Evolutionary conservation across 2,797 vertebrate species (phyloP), one percentile per base, ranked within the genome.

Genomic region (Lophotriccus pileatus): DNA sequence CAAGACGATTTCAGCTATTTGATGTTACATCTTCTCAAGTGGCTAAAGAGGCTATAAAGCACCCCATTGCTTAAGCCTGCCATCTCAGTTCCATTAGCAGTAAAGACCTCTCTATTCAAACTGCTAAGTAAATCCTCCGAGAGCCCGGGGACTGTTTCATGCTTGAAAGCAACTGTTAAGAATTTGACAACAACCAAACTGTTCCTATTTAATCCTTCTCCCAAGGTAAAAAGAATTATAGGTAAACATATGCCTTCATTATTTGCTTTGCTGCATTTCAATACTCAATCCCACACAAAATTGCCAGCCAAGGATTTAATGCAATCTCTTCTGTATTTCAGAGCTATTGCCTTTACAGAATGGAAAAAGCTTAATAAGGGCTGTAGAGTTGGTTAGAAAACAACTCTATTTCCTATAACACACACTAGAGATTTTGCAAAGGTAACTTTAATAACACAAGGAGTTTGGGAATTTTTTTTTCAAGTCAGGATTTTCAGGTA

Each of bases 191-290:
- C 98, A 98, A 98, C 98, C 98, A 98, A 98, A 98, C 98, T 97
- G 98, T 98, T 98, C 98, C 98, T 97, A 98, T 98, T 98, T 98
- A 99, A 99, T 98, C 98, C 98, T 98, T 98, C 97, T 98, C 98
- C 98, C 98, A 98, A 98, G 98, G 98, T 98, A 98, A 98, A 98
- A 98, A 98, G 98, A 98, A 98, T 98, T 98, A 98, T 98, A 98
- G 98, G 98, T 98, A 98, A 98, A 99, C 98, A 98, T 98, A 98
- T 98, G 98, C 98, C 98, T 98, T 98, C 98, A 98, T 98, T 98
- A 98, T 98, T 98, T 98, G 98, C 98, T 98, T 98, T 98, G 98
- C 98, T 98, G 98, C 98, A 97, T 98, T 98, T 98, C 98, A 98
- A 98, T 98, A 98, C 98, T 97, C 97, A 98, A 96, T 97, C 97